Conservation (phyloP, 2,888 invertebrate genomes). For the Apamea epomidion region DNA sequence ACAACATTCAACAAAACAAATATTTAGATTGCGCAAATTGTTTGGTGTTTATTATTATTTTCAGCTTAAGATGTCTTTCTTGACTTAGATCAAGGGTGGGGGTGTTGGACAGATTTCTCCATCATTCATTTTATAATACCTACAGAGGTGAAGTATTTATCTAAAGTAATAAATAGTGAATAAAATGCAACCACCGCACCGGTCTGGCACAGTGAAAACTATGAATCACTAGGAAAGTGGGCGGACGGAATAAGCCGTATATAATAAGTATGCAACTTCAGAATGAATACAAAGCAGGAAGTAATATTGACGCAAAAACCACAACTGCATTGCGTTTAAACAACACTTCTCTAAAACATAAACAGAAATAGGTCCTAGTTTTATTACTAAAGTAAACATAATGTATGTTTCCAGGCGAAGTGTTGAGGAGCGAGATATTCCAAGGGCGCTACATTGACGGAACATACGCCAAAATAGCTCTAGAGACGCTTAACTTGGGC, state of each 20-base stretch:
- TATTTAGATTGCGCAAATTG: slow-evolving; percentile 8
- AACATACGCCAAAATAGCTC: slow-evolving; percentile 90
- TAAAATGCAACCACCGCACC: slow-evolving; percentile 37
- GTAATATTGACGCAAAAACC: slow-evolving; percentile 42
- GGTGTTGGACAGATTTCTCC: slow-evolving; percentile 17
- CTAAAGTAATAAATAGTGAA: slow-evolving; percentile 49
- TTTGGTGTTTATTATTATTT: slow-evolving; percentile 19
- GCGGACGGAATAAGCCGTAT: slow-evolving; percentile 56
- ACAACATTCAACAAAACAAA: slow-evolving; percentile 29
- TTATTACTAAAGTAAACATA: neutral
- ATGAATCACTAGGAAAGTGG: slow-evolving; percentile 62
- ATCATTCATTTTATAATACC: slow-evolving; percentile 29
- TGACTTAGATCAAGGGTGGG: slow-evolving; percentile 19
- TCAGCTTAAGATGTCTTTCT: slow-evolving; percentile 6
- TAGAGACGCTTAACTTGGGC: slow-evolving; percentile 91
- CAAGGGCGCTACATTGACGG: slow-evolving; percentile 91
- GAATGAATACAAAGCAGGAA: slow-evolving; percentile 59
- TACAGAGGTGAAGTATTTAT: slow-evolving; percentile 39
- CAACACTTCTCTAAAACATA: slow-evolving; percentile 15
- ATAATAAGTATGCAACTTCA: slow-evolving; percentile 42
- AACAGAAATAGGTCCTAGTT: slow-evolving; percentile 6
- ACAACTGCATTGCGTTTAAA: slow-evolving; percentile 29
- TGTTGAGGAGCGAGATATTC: slow-evolving; percentile 92
- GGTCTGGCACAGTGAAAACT: slow-evolving; percentile 59
- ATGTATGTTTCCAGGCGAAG: slow-evolving; percentile 88